These are phyloP conservation scores for Porites lobata DNA, from an alignment of 92 coral and sea anemone species.

Conservation along the genomic window DNA sequence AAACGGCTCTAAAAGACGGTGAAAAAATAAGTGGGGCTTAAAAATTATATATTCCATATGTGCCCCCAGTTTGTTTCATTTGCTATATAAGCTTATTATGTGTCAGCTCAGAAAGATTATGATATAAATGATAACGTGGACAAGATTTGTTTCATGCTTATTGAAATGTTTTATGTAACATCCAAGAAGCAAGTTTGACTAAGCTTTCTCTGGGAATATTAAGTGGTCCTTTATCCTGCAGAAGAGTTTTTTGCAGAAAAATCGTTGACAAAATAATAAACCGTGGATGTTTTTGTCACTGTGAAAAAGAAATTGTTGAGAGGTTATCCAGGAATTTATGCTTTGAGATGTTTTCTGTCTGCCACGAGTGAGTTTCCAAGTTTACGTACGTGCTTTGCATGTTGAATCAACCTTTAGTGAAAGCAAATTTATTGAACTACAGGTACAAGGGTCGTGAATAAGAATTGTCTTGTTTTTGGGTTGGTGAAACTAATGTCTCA, in stretches of 20 bases:
- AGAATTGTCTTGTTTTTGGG: neutral
- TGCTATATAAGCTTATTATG: no score
- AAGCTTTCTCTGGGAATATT: neutral
- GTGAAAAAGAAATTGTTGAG: neutral
- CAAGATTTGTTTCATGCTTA: neutral
- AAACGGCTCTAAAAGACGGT: neutral
- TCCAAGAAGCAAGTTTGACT: neutral
- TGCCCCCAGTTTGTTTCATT: no score
- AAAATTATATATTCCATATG: no score
- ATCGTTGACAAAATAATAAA: neutral
- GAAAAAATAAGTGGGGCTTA: neutral
- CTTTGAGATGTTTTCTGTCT: neutral
- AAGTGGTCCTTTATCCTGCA: neutral
- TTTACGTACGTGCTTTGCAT: slow-evolving; percentile 5
- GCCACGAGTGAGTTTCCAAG: neutral
- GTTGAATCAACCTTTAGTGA: slow-evolving; percentile 24
- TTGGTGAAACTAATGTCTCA: no score
- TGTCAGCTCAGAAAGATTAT: no score
- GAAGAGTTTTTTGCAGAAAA: neutral
- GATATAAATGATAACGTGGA: no score
- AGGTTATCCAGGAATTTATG: neutral
- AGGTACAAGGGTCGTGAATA: neutral
- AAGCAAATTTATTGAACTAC: neutral
- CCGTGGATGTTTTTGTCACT: neutral
- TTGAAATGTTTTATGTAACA: neutral